A percentile compares a stretch with the other conserved stretches of the same genome.
Evolutionary conservation across 2,797 vertebrate genomes (phyloP).

Genomic region (Nyctalus aviator): DNA sequence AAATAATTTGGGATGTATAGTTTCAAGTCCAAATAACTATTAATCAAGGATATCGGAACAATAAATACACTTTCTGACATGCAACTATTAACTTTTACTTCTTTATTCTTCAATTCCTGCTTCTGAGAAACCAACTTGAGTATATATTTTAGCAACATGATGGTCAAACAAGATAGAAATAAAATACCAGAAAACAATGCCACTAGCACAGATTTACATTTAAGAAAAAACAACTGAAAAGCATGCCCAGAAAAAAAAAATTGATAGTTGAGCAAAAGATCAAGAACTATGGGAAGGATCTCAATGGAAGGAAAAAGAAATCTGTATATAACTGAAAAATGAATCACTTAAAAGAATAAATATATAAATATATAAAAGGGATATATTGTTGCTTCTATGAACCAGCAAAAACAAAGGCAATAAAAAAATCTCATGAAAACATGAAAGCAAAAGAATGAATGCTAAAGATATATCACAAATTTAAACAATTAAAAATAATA

Average conservation of each 20-base stretch:
- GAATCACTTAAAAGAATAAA: background rate
- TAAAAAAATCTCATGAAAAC: background rate
- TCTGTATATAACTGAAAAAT: background rate
- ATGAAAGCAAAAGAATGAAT: constrained; percentile 3
- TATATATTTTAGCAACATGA: background rate
- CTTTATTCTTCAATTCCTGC: background rate
- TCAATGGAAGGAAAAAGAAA: background rate
- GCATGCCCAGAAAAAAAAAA: background rate
- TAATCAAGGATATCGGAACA: background rate
- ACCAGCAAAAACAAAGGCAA: background rate
- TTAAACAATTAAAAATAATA: background rate
- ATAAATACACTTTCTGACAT: background rate
- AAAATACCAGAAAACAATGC: background rate
- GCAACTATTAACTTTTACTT: background rate
- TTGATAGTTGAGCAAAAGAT: background rate
- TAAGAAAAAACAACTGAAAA: background rate
- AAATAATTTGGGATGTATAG: constrained; percentile 5
- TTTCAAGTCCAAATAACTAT: background rate
- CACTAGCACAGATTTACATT: background rate
- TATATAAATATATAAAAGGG: background rate
- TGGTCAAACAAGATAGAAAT: background rate
- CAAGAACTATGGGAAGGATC: background rate
- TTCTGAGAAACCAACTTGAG: background rate
- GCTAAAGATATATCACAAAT: background rate
- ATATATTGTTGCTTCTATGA: background rate